phyloP scores from a whole-genome alignment of 2,113 vertebrate species.

The Tetrax tetrax region DNA sequence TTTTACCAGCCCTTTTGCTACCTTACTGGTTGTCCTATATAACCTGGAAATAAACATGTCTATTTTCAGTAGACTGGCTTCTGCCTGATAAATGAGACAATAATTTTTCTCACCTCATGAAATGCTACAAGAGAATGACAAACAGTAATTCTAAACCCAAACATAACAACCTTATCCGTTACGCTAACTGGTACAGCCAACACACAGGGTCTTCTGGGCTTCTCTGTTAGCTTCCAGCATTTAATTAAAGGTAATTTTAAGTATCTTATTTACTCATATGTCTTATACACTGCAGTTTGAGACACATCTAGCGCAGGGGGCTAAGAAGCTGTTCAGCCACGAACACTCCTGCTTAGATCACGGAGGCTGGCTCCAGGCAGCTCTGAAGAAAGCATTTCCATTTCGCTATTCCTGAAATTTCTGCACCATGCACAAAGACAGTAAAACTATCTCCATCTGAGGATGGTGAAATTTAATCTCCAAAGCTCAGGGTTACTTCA shows the following conservation, averaged over 20 bases:
- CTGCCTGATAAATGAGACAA: background rate
- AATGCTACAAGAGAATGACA: background rate
- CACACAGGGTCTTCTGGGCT: accelerated
- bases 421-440: background rate
- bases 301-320: accelerated
- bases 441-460: background rate
- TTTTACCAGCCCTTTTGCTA: background rate
- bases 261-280: too few relatives aligned
- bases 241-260: background rate
- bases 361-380: background rate
- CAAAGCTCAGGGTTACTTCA: background rate
- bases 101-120: background rate
- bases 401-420: background rate
- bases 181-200: background rate
- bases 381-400: background rate
- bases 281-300: background rate
- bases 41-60: background rate
- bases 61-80: background rate
- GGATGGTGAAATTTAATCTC: background rate
- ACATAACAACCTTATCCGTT: background rate
- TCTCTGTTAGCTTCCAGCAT: background rate
- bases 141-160: background rate
- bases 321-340: background rate
- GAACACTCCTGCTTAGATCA: background rate
- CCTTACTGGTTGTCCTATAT: background rate